A percentile compares a stretch with the other conserved stretches of the same genome.
Conservation (phyloP, 2,113 vertebrate genomes). For the Crotalus viridis region DNA sequence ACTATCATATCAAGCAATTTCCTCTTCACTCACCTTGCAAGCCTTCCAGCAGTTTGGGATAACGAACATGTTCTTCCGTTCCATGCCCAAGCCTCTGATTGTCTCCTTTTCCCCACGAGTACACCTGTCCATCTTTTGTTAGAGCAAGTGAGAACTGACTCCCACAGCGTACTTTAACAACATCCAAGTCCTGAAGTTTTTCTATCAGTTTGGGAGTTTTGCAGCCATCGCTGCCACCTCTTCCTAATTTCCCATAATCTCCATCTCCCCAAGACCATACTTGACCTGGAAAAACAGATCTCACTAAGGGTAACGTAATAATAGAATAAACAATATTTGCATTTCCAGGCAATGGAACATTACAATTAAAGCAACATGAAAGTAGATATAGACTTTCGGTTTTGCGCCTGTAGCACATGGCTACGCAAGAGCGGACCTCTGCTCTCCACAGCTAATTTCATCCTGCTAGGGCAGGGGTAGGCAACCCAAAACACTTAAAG, state of each 20-base stretch:
- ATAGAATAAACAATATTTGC: neutral
- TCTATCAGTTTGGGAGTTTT: conserved; percentile 96
- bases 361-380: neutral
- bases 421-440: too few relatives aligned
- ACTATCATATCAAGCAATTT: neutral
- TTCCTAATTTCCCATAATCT: conserved; percentile 94
- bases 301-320: neutral
- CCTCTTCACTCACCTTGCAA: conserved; percentile 80
- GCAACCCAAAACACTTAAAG: too few relatives aligned
- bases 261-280: conserved; percentile 99
- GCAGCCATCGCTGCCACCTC: conserved; percentile 95
- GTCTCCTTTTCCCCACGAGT: conserved; percentile 98
- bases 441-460: too few relatives aligned
- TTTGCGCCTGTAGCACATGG: too few relatives aligned
- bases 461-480: too few relatives aligned
- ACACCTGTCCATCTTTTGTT: conserved; percentile 94
- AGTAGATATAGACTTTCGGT: neutral
- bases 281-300: conserved; percentile 77
- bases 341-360: neutral
- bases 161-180: conserved; percentile 91
- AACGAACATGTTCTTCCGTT: conserved; percentile 93
- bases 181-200: conserved; percentile 93
- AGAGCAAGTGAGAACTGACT: conserved; percentile 96
- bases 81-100: conserved; percentile 96
- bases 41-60: conserved; percentile 91